Evolutionary conservation across 2,113 vertebrate genomes (phyloP), one percentile per base, ranked within the genome.

Genomic region (Perca flavescens): DNA sequence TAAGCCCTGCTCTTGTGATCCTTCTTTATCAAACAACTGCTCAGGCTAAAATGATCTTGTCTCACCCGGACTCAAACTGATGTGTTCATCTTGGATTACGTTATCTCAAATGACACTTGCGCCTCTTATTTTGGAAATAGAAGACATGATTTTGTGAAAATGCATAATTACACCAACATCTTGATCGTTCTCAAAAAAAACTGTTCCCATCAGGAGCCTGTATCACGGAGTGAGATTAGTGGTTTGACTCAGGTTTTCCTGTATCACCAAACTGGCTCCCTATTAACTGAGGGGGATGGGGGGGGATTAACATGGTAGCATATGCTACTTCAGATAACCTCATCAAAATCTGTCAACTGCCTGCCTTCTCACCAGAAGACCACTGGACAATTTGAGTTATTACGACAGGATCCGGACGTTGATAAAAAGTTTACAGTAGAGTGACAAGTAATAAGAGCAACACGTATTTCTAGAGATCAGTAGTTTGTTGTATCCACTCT

Each of bases 211-310:
- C 36, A 28, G 15, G 15, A 40, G 53, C 43, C 72, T 87, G 67
- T 34, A 63, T 76, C 85, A 79, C 12, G 12, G 62, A 74, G 63
- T n/a, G n/a, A 47, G 53, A 72, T 36, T 6, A 47, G 50, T 22
- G 13, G 34, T 34, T 47, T 25, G 6, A 40, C 21, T 67, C 19
- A 6, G 19, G 21, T 56, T 22, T 21, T 62, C 3, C 21, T 6
- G 15, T 10, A 40, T 40, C 40, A 10, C 40, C 40, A 40, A 10
- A 1, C 1, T 4, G 47, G 14, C 7, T 68, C 47, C 53, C 34
- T 22, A 34, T 31, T 15, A 43, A 50, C 31, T 11, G n/a, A n/a
- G n/a, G n/a, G n/a, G n/a, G n/a, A n/a, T n/a, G n/a, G n/a, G n/a
- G n/a, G n/a, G n/a, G n/a, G 5, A 36, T 75, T 13, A 19, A 5